Evolutionary conservation across 2,888 invertebrate species (phyloP).

Genomic region (Saturnia pavonia): DNA sequence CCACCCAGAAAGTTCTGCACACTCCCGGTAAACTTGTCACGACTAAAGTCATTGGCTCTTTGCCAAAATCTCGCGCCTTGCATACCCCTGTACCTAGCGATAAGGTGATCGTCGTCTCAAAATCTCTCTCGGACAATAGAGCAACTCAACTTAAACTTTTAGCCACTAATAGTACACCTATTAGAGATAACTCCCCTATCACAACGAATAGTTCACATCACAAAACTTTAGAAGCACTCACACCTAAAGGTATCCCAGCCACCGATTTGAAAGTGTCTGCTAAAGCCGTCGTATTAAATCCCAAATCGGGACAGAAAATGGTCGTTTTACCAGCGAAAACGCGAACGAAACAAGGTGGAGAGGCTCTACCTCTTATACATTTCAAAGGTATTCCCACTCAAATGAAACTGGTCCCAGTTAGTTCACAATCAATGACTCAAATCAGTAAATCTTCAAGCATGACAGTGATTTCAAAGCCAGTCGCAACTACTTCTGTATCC

Average conservation of each 20-base stretch:
- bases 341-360: constrained; percentile 64
- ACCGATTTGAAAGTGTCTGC: constrained; percentile 77
- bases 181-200: constrained; percentile 47
- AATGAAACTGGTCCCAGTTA: constrained; percentile 75
- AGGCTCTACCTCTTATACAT: constrained; percentile 69
- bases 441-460: constrained; percentile 51
- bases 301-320: constrained; percentile 78
- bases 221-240: constrained; percentile 61
- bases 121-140: constrained; percentile 60
- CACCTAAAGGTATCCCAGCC: constrained; percentile 73
- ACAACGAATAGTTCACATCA: constrained; percentile 57
- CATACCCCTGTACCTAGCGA: constrained; percentile 54
- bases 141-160: constrained; percentile 65
- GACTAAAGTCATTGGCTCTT: constrained; percentile 70
- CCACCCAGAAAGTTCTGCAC: constrained; percentile 62
- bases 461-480: constrained; percentile 63
- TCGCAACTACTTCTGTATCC: constrained; percentile 51
- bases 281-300: constrained; percentile 74
- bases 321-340: constrained; percentile 74
- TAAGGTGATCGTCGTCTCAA: constrained; percentile 76
- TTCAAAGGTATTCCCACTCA: constrained; percentile 72
- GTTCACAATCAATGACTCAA: constrained; percentile 59
- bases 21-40: constrained; percentile 66
- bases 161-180: constrained; percentile 57
- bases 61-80: constrained; percentile 54